Evolutionary conservation across 2,113 vertebrate genomes (phyloP).

Genomic region (Thalassarche chlororhynchos): DNA sequence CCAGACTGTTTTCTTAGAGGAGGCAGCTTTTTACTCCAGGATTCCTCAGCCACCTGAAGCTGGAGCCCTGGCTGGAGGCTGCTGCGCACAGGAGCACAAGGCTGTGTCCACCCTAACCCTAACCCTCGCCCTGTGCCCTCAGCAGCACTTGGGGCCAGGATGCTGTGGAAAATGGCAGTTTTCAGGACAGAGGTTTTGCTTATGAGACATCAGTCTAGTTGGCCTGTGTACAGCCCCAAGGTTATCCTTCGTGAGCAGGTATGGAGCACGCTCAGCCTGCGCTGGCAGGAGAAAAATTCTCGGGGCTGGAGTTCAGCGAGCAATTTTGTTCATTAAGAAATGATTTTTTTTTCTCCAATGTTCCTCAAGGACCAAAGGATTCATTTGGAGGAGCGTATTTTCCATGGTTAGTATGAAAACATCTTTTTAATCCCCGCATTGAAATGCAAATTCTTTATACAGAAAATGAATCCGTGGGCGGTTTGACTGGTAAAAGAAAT

Average conservation of each 20-base stretch:
- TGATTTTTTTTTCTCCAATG: background rate
- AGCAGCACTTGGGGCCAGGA: background rate
- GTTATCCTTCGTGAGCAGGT: background rate
- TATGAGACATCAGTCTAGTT: background rate
- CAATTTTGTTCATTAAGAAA: background rate
- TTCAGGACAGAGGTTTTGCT: background rate
- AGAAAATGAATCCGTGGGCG: background rate
- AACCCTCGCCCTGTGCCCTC: background rate
- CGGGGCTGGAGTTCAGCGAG: background rate
- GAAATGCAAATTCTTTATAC: background rate
- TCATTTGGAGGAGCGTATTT: background rate
- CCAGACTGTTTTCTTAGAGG: background rate
- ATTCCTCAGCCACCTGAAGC: background rate
- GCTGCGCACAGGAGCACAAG: too few species aligned
- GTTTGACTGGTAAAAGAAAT: background rate
- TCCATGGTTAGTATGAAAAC: background rate
- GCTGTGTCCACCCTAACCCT: background rate
- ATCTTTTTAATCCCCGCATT: background rate
- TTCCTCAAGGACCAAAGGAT: background rate
- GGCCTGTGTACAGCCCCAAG: background rate
- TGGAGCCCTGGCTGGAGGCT: background rate
- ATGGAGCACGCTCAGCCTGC: too few species aligned
- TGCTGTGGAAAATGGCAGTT: background rate
- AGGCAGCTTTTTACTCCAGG: background rate
- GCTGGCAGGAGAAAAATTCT: background rate